These are phyloP conservation scores for Xyliphius kryptos DNA, from an alignment of 2,113 vertebrate species.

Conservation along the genomic window DNA sequence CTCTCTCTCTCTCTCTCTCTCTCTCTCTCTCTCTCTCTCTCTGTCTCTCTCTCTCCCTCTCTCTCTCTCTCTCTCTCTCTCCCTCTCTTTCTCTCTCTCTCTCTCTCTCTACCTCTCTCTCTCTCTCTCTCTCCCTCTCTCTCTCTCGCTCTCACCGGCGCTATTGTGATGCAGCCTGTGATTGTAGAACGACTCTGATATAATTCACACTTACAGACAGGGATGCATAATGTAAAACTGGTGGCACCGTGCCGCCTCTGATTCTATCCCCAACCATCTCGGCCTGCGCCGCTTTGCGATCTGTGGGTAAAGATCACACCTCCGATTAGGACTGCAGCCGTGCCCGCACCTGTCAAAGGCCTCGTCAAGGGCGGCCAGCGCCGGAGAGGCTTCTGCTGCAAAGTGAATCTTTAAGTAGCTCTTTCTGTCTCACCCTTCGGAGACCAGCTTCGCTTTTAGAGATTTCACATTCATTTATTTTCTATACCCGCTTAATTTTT, in stretches of 20 bases:
- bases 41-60: too few relatives aligned
- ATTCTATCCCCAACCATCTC: conserved; percentile 7
- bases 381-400: conserved; percentile 30
- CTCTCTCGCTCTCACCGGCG: conserved; percentile 1
- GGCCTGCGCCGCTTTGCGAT: conserved; percentile 7
- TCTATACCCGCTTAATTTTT: too few relatives aligned
- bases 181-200: conserved; percentile 23
- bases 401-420: conserved; percentile 41
- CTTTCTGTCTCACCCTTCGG: conserved; percentile 29
- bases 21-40: too few relatives aligned
- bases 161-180: conserved; percentile 1
- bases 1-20: too few relatives aligned
- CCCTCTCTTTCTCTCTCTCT: conserved; percentile 6
- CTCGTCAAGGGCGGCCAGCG: conserved; percentile 25
- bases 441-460: conserved; percentile 12
- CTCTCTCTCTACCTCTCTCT: not conserved
- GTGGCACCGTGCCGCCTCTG: conserved; percentile 12
- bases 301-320: conserved; percentile 33
- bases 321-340: conserved; percentile 33
- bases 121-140: not conserved
- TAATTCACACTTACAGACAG: conserved; percentile 17
- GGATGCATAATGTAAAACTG: conserved; percentile 12
- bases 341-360: conserved; percentile 37
- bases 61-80: too few relatives aligned
- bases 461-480: too few relatives aligned